phyloP scores from a whole-genome alignment of 2,113 vertebrate genomes.

The Emydura subglobosa region DNA sequence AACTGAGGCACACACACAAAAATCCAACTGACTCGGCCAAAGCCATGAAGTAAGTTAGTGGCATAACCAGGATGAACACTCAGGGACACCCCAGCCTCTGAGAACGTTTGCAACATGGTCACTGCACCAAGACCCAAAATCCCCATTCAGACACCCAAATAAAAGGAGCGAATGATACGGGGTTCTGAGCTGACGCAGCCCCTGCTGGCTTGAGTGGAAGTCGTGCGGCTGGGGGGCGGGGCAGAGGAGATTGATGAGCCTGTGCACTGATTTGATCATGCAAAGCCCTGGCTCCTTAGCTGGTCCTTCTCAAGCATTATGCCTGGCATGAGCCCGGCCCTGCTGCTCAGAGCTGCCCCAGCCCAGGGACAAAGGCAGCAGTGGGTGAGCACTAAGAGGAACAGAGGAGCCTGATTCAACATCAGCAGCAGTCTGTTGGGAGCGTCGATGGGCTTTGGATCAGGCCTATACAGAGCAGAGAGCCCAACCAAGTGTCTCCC shows the following conservation, averaged over 20 bases:
- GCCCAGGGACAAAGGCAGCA: background rate
- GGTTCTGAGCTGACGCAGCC: background rate
- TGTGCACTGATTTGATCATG: no score
- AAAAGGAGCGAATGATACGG: background rate
- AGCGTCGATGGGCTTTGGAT: background rate
- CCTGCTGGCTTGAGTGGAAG: background rate
- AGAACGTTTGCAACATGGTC: background rate
- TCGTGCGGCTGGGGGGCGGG: no score
- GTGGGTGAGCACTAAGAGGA: background rate
- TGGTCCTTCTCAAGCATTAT: no score
- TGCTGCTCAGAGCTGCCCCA: background rate
- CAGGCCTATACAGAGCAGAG: accelerated
- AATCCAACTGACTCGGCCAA: background rate
- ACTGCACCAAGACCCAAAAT: background rate
- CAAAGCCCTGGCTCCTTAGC: no score
- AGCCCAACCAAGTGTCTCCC: accelerated
- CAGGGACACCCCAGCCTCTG: background rate
- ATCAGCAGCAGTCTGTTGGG: no score
- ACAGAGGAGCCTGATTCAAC: background rate
- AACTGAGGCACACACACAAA: slow-evolving; percentile 4
- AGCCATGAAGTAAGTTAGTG: background rate
- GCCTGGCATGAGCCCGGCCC: no score
- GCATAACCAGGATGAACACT: background rate
- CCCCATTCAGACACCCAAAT: no score
- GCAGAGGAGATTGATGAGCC: no score